These are phyloP conservation scores for Oscarella lobularis DNA, from an alignment of 37 sponge, comb jelly and placozoan genomes.

Conservation along the genomic window DNA sequence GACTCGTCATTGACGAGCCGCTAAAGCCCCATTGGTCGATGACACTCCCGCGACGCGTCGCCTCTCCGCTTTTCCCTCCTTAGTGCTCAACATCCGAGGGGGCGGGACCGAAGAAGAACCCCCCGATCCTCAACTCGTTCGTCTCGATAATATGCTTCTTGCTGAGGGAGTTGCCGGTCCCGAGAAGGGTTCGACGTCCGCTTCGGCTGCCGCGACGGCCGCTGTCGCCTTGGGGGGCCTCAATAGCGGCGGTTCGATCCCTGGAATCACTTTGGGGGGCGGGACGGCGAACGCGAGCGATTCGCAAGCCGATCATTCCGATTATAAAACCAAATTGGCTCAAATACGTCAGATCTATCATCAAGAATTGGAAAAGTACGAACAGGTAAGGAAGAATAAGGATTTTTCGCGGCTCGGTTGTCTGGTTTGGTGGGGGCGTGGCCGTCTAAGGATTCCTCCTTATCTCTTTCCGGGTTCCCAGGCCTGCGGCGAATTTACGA, in stretches of 20 bases:
- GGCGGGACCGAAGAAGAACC: background rate
- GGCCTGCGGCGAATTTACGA: constrained; percentile 10
- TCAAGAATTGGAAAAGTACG: constrained; percentile 6
- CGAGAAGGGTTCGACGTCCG: constrained; percentile 5
- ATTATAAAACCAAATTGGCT: background rate
- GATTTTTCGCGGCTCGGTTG: no score
- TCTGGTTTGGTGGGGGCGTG: background rate
- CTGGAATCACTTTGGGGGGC: no score
- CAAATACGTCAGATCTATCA: constrained; percentile 9
- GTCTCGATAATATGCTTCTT: constrained; percentile 8
- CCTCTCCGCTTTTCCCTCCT: background rate
- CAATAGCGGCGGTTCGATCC: no score
- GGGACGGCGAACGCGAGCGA: background rate
- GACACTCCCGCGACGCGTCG: no score
- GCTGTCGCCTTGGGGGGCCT: background rate
- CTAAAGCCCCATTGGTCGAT: no score
- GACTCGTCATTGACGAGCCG: no score
- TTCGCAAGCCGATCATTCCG: constrained; percentile 6
- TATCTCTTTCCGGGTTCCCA: background rate
- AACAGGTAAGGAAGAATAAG: no score
- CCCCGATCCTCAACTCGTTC: constrained; percentile 3
- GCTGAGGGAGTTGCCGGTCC: constrained; percentile 6
- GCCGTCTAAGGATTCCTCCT: background rate
- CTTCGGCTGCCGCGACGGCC: background rate
- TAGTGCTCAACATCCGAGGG: constrained; percentile 7